Conservation (phyloP, 1,140 invertebrate genomes). For the Bombus balteatus region DNA sequence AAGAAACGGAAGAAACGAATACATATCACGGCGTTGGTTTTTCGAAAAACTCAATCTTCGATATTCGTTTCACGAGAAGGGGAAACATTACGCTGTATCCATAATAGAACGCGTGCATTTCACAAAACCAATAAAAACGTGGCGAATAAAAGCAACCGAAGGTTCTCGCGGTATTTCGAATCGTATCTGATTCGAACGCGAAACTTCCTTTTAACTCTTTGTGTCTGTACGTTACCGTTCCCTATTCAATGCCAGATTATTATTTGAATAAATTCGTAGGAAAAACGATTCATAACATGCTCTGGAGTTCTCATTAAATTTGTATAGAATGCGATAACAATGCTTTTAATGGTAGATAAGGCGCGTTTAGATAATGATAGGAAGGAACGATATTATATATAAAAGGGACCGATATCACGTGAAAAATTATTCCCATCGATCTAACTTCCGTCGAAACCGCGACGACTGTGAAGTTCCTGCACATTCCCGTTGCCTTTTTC, state of each 20-base stretch:
- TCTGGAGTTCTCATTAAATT: too few relatives aligned
- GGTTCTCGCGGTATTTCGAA: not conserved
- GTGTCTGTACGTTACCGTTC: not conserved
- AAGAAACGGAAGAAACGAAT: not conserved
- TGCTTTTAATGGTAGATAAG: not conserved
- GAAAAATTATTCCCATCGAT: constrained; percentile 12
- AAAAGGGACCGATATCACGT: constrained; percentile 14
- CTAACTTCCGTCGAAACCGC: not conserved
- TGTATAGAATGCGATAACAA: not conserved
- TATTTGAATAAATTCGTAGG: not conserved
- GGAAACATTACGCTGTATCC: constrained; percentile 19
- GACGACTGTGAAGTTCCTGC: not conserved
- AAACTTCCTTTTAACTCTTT: constrained; percentile 11
- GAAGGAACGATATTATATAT: not conserved
- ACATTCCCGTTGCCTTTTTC: constrained; percentile 19
- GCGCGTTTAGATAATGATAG: not conserved
- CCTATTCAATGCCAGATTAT: not conserved
- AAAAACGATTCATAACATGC: not conserved
- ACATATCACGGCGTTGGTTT: not conserved
- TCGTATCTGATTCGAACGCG: constrained; percentile 10
- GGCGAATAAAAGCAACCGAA: constrained; percentile 6
- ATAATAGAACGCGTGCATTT: constrained; percentile 33
- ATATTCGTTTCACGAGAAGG: constrained; percentile 31
- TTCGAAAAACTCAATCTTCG: constrained; percentile 38
- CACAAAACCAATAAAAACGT: constrained; percentile 19